Conservation (phyloP, 2,797 vertebrate species). For the Hyperoplus immaculatus region DNA sequence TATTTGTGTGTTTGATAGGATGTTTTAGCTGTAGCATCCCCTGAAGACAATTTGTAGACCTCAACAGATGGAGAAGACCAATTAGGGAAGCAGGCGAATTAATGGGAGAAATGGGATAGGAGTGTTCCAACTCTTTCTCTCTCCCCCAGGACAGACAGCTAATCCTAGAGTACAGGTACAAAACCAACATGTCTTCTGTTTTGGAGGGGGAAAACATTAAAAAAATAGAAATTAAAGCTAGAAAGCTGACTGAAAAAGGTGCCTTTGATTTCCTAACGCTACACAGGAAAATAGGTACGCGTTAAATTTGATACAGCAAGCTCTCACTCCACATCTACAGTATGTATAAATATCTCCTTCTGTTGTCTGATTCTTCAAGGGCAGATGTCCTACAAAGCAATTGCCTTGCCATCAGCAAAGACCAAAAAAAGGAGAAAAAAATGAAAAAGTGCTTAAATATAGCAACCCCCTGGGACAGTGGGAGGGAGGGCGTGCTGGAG, state of each 20-base stretch:
- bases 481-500: conserved; percentile 71
- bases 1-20: conserved; percentile 76
- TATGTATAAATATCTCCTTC: conserved; percentile 79
- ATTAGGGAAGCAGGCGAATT: conserved; percentile 74
- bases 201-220: conserved; percentile 44
- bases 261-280: conserved; percentile 50
- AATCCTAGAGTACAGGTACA: conserved; percentile 63
- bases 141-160: conserved; percentile 63
- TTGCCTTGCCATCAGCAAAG: conserved; percentile 77
- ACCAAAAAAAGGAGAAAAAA: conserved; percentile 69
- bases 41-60: conserved; percentile 75
- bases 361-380: conserved; percentile 81
- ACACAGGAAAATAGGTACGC: conserved; percentile 46
- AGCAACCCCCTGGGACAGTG: conserved; percentile 76
- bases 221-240: conserved; percentile 28
- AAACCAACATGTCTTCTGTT: conserved; percentile 55
- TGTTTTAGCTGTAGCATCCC: conserved; percentile 73
- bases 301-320: conserved; percentile 55
- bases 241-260: conserved; percentile 6
- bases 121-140: conserved; percentile 55
- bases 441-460: conserved; percentile 85
- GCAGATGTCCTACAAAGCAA: conserved; percentile 79
- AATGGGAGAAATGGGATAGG: conserved; percentile 66
- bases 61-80: conserved; percentile 84
- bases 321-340: conserved; percentile 65